Conservation (phyloP, 2,888 invertebrate genomes). For the Drosophila paranaensis region DNA sequence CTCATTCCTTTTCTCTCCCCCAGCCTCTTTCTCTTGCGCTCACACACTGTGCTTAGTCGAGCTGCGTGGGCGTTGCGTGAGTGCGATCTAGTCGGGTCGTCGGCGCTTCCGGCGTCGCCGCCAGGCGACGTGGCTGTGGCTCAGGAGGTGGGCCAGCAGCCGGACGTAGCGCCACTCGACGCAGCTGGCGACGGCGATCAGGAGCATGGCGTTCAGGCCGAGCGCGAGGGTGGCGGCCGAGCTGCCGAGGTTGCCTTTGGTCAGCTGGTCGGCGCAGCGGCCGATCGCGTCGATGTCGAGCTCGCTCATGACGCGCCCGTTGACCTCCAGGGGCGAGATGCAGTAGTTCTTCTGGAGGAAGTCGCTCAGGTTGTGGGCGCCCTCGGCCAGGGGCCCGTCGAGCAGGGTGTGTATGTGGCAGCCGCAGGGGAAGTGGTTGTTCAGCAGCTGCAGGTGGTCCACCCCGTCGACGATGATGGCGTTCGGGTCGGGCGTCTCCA, state of each 20-base stretch:
- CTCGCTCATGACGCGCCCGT: conserved; percentile 90
- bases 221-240: conserved; percentile 83
- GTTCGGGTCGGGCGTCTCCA: conserved; percentile 90
- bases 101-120: conserved; percentile 66
- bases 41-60: neutral
- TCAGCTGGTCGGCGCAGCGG: conserved; percentile 89
- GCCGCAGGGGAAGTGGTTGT: conserved; percentile 95
- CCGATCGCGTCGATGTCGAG: conserved; percentile 89
- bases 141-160: conserved; percentile 49
- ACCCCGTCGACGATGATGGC: conserved; percentile 90
- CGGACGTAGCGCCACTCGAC: conserved; percentile 65
- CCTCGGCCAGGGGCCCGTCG: conserved; percentile 90
- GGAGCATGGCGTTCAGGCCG: conserved; percentile 78
- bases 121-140: conserved; percentile 59
- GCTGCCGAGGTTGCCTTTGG: conserved; percentile 88
- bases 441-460: conserved; percentile 89
- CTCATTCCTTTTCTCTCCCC: neutral
- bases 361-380: conserved; percentile 87
- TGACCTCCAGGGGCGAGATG: conserved; percentile 93
- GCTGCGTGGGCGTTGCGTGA: neutral
- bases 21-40: neutral
- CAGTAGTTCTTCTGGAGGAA: conserved; percentile 92
- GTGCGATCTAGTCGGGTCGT: conserved; percentile 44
- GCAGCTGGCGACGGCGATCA: conserved; percentile 79
- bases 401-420: conserved; percentile 92